Conservation (phyloP, 2,113 vertebrate genomes). For the Hippocampus barbouri region DNA sequence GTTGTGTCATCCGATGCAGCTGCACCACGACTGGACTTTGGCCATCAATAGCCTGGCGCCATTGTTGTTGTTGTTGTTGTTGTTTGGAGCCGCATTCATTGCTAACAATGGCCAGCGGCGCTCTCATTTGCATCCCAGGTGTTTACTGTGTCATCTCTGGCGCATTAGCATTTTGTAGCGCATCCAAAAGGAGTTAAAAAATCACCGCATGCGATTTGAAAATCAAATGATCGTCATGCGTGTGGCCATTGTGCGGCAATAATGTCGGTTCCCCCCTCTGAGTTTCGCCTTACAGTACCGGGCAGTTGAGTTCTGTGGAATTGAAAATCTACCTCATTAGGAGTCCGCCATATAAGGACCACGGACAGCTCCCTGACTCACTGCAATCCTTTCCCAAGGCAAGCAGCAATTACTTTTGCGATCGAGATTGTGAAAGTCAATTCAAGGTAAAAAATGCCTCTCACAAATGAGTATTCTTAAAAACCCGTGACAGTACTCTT, state of each 20-base stretch:
- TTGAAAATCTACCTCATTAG: neutral
- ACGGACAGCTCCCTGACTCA: neutral
- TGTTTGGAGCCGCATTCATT: conserved; percentile 15
- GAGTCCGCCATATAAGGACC: neutral
- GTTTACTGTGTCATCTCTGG: conserved; percentile 14
- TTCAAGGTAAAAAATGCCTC: conserved; percentile 17
- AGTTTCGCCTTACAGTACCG: neutral
- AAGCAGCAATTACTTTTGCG: neutral
- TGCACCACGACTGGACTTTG: neutral
- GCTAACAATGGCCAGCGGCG: conserved; percentile 21
- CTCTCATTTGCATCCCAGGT: conserved; percentile 47
- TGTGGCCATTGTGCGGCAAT: conserved; percentile 1
- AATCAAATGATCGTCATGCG: conserved; percentile 1
- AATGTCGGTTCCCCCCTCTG: neutral
- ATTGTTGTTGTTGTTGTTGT: neutral
- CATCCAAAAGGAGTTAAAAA: neutral
- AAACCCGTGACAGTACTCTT: conserved; percentile 21
- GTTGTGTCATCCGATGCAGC: conserved; percentile 51
- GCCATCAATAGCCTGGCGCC: conserved; percentile 28
- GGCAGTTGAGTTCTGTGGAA: neutral
- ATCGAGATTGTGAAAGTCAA: neutral
- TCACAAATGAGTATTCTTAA: conserved; percentile 21
- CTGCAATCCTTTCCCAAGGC: neutral
- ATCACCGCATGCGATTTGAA: neutral
- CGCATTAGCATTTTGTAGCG: neutral